phyloP scores from a whole-genome alignment of 1,140 invertebrate species.

The Platyscapa corneri region DNA sequence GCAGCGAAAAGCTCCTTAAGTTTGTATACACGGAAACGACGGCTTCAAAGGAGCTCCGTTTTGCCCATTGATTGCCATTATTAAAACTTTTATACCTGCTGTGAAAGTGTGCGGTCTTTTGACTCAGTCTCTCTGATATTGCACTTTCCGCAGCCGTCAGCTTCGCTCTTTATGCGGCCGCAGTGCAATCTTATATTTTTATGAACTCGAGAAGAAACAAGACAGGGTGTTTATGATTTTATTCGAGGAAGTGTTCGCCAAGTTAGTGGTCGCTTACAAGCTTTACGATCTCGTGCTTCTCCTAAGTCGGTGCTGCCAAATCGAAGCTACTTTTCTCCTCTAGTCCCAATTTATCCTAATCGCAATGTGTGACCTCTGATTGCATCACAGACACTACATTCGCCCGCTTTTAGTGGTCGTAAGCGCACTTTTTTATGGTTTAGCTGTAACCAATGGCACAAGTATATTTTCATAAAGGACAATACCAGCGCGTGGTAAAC shows the following conservation, averaged over 20 bases:
- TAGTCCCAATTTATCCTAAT: background rate
- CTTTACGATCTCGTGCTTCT: slow-evolving; percentile 1
- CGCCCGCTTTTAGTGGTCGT: background rate
- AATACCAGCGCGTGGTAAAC: too few species aligned
- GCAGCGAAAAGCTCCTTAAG: background rate
- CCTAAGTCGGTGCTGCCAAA: background rate
- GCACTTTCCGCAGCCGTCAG: background rate
- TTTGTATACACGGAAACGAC: background rate
- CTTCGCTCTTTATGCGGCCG: too few species aligned
- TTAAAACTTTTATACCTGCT: slow-evolving; percentile 19
- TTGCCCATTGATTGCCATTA: slow-evolving; percentile 19
- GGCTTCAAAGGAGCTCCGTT: background rate
- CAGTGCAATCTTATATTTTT: slow-evolving; percentile 23
- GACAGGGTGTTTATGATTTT: slow-evolving; percentile 7
- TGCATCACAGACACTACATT: background rate
- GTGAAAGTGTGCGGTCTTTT: background rate
- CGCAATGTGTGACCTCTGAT: background rate
- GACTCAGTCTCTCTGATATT: background rate
- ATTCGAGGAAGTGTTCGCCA: slow-evolving; percentile 21
- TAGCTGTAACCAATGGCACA: too few species aligned
- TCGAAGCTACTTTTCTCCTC: too few species aligned
- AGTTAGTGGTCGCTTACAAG: slow-evolving; percentile 9
- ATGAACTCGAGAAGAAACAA: slow-evolving; percentile 6
- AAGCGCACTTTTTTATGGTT: too few species aligned
- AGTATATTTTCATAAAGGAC: too few species aligned